These are phyloP conservation scores for Polypedilum pembai DNA, from an alignment of 1,140 invertebrate species.

Conservation along the genomic window DNA sequence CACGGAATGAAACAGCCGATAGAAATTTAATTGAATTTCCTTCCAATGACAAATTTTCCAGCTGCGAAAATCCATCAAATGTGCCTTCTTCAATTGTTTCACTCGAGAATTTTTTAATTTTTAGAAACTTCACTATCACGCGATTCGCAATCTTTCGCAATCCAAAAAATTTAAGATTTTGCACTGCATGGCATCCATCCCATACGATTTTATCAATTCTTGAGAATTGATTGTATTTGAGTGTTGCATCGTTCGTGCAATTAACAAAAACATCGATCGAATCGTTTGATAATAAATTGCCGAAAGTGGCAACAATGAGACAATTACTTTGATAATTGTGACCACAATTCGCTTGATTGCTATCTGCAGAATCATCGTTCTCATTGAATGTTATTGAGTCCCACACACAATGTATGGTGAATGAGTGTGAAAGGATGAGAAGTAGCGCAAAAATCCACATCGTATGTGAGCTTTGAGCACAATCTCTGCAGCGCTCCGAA, in stretches of 20 bases:
- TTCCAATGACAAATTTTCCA: background rate
- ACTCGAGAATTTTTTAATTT: background rate
- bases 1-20: background rate
- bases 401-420: too few species aligned
- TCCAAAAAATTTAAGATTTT: conserved; percentile 6
- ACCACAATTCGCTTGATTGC: conserved; percentile 21
- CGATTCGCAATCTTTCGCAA: background rate
- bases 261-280: conserved; percentile 4
- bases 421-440: background rate
- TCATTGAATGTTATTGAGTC: too few species aligned
- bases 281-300: conserved; percentile 2
- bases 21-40: background rate
- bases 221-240: conserved; percentile 14
- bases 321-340: conserved; percentile 21
- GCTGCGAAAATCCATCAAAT: background rate
- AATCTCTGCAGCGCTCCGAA: background rate
- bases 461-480: background rate
- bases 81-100: background rate
- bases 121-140: background rate
- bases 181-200: background rate
- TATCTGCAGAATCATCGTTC: background rate
- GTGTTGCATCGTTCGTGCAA: background rate
- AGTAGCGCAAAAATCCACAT: conserved; percentile 21
- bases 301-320: conserved; percentile 5
- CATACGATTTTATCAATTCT: conserved; percentile 15